phyloP scores from a whole-genome alignment of 2,113 vertebrate species.

The Hucho hucho region DNA sequence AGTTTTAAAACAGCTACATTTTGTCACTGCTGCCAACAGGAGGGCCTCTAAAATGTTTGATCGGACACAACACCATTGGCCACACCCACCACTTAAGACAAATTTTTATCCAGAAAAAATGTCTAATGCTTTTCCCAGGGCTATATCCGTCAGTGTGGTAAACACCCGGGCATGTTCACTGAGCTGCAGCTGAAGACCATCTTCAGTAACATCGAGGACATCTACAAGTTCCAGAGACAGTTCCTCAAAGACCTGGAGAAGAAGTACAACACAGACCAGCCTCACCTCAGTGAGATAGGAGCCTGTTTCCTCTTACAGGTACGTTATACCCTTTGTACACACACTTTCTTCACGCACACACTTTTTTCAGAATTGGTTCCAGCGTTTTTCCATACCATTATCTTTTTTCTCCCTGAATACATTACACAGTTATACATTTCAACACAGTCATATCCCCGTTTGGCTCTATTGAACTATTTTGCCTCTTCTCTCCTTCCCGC shows the following conservation, averaged over 20 bases:
- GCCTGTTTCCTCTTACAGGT: conserved; percentile 92
- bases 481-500: neutral
- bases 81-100: too few species aligned
- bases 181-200: conserved; percentile 86
- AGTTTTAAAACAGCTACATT: too few species aligned
- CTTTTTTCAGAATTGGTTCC: too few species aligned
- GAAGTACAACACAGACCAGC: conserved; percentile 91
- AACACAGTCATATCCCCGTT: neutral
- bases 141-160: conserved; percentile 95
- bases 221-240: conserved; percentile 95
- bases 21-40: too few species aligned
- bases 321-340: neutral
- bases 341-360: too few species aligned
- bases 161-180: conserved; percentile 93
- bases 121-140: conserved; percentile 73
- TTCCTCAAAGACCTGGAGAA: conserved; percentile 95
- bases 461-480: neutral
- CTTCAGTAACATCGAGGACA: conserved; percentile 98
- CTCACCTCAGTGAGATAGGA: conserved; percentile 94
- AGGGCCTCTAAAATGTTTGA: too few species aligned
- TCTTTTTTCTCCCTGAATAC: too few species aligned
- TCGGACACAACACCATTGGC: too few species aligned
- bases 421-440: too few species aligned
- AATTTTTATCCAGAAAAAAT: too few species aligned
- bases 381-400: too few species aligned